A percentile compares a stretch with the other conserved stretches of the same genome.
Conservation (phyloP, 2,888 invertebrate genomes). For the Tortricodes alternella region DNA sequence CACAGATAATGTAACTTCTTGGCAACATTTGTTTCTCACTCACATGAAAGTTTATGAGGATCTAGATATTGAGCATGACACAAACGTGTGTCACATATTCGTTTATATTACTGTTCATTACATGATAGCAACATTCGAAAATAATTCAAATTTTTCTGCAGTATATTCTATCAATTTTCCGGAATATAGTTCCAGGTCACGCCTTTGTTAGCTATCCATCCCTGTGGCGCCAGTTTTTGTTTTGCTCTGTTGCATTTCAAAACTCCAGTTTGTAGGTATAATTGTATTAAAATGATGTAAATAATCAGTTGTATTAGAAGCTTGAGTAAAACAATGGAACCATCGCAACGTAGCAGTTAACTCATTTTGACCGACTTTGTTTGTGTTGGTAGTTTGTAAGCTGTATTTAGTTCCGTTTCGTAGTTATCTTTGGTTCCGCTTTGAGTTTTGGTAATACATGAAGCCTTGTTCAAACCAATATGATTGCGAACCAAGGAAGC, state of each 20-base stretch:
- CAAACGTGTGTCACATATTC: too few relatives aligned
- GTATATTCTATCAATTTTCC: neutral
- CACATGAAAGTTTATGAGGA: too few relatives aligned
- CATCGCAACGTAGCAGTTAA: constrained; percentile 6
- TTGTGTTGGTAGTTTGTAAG: neutral
- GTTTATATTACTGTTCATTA: too few relatives aligned
- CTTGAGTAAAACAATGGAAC: neutral
- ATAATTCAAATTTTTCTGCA: neutral
- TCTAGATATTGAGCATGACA: too few relatives aligned
- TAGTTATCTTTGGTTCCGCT: neutral
- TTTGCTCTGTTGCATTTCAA: constrained; percentile 20
- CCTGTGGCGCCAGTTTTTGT: constrained; percentile 9
- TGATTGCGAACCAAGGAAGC: too few relatives aligned
- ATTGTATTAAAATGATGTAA: constrained; percentile 16
- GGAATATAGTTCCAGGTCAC: constrained; percentile 17
- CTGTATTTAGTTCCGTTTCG: too few relatives aligned
- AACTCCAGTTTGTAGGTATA: constrained; percentile 16
- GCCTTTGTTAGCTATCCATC: constrained; percentile 19
- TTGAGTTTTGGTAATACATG: neutral
- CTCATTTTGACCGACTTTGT: constrained; percentile 3
- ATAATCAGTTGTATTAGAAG: neutral
- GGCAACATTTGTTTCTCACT: too few relatives aligned
- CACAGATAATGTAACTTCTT: too few relatives aligned
- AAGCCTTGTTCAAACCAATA: too few relatives aligned
- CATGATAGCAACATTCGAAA: neutral